Evolutionary conservation across 2,797 vertebrate species (phyloP).

Genomic region (Pseudochirops corinnae): DNA sequence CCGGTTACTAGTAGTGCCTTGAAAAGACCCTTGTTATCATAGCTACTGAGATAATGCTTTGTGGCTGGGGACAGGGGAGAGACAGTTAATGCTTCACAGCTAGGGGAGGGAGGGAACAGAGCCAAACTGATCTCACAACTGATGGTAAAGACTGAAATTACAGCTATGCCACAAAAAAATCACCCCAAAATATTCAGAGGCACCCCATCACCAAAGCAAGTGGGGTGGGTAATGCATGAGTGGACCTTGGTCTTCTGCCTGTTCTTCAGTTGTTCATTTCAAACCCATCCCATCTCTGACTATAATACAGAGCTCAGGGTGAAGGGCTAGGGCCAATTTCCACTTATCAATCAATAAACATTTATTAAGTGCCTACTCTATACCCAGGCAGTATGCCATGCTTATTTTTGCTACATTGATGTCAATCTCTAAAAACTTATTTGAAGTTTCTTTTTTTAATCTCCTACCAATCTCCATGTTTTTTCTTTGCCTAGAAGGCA

Average conservation of each 20-base stretch:
- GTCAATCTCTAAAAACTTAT: background rate
- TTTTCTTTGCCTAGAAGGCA: slow-evolving; percentile 1
- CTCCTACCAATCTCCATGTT: background rate
- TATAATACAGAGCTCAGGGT: background rate
- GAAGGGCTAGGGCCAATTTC: background rate
- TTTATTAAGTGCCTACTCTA: background rate
- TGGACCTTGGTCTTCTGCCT: background rate
- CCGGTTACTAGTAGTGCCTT: too few species aligned
- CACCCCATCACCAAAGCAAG: too few species aligned
- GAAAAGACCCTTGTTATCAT: too few species aligned
- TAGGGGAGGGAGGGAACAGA: too few species aligned
- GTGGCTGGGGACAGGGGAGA: too few species aligned
- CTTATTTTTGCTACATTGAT: background rate
- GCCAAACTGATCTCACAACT: too few species aligned
- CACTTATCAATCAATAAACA: background rate
- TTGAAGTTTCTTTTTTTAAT: background rate
- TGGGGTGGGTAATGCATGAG: background rate
- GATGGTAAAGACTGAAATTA: too few species aligned
- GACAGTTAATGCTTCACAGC: too few species aligned
- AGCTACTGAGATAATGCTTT: too few species aligned
- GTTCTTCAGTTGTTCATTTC: background rate
- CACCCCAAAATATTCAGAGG: too few species aligned
- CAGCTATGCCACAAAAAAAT: too few species aligned
- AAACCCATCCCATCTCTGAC: background rate
- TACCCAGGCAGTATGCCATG: background rate